Percentiles rank a stretch among this genome's conserved stretches.
These are phyloP conservation scores for Eulemur macaco DNA, from an alignment of 2,113 vertebrate genomes.

Conservation along the genomic window DNA sequence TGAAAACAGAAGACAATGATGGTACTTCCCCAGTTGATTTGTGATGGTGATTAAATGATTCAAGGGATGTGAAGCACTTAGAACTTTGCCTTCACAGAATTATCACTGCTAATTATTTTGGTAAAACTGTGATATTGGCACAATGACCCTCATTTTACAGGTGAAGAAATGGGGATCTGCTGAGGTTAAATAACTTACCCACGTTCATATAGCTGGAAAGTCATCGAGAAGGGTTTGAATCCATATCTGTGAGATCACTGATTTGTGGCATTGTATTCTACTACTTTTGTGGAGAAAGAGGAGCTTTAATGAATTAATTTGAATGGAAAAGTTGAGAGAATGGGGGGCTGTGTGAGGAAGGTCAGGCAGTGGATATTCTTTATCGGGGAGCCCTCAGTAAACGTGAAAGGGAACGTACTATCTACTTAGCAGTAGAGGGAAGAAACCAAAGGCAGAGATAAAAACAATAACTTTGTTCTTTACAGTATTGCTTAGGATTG, in stretches of 20 bases:
- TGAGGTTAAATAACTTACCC: background rate
- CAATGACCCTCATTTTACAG: background rate
- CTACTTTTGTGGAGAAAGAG: background rate
- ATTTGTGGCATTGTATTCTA: background rate
- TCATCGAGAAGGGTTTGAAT: background rate
- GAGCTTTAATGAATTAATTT: background rate
- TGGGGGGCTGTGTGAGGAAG: background rate
- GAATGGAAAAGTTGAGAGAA: background rate
- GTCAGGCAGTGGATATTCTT: background rate
- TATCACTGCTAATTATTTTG: background rate
- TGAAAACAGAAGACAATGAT: background rate
- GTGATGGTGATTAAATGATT: background rate
- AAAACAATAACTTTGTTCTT: background rate
- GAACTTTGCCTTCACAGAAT: background rate
- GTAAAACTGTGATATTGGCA: background rate
- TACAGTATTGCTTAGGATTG: background rate
- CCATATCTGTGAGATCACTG: background rate
- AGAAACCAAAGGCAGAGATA: background rate
- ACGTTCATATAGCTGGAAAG: background rate
- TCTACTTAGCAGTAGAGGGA: background rate
- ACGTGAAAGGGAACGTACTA: fast-evolving
- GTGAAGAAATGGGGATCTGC: background rate
- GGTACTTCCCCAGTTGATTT: background rate
- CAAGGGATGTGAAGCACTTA: background rate
- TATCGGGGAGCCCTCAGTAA: background rate